Conservation (phyloP, 2,797 vertebrate species). For the Silurus lanzhouensis region DNA sequence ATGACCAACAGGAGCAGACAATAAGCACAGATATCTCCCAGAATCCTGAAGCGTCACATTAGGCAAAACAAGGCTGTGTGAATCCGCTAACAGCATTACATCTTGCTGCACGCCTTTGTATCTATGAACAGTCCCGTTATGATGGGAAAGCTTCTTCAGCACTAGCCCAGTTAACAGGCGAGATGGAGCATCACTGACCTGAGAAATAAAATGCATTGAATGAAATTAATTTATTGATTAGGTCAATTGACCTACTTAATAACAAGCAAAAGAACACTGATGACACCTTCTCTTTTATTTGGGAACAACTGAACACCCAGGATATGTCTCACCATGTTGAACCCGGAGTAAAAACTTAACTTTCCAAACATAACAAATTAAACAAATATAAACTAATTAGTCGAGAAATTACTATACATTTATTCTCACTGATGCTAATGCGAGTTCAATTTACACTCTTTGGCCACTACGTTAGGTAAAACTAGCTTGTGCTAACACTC, state of each 20-base stretch:
- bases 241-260: background rate
- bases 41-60: conserved; percentile 60
- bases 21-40: conserved; percentile 66
- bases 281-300: background rate
- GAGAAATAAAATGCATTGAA: background rate
- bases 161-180: conserved; percentile 49
- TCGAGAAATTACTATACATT: background rate
- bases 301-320: background rate
- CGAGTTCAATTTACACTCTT: background rate
- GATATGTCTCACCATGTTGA: background rate
- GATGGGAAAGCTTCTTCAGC: conserved; percentile 37
- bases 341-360: background rate
- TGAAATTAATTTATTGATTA: background rate
- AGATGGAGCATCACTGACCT: conserved; percentile 48
- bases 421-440: background rate
- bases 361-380: background rate
- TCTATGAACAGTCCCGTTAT: conserved; percentile 16
- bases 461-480: background rate
- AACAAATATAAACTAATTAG: background rate
- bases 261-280: background rate
- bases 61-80: conserved; percentile 56
- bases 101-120: conserved; percentile 42
- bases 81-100: conserved; percentile 47
- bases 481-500: background rate
- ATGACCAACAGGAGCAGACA: conserved; percentile 69